Percentiles rank a stretch among this genome's conserved stretches.
Evolutionary conservation across 2,888 invertebrate species (phyloP).

Genomic region (Euplagia quadripunctaria): DNA sequence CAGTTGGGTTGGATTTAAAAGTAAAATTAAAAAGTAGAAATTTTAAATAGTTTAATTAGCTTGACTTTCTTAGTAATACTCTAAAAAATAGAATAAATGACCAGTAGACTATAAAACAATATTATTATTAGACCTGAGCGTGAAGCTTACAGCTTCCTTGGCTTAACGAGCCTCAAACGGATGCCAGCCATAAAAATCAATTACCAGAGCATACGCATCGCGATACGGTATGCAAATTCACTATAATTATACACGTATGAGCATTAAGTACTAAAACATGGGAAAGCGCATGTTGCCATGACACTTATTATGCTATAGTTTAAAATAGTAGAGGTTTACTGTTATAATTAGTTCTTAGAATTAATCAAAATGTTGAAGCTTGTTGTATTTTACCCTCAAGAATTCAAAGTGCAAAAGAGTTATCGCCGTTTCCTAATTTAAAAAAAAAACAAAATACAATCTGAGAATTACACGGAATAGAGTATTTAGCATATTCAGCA

Average conservation of each 20-base stretch:
- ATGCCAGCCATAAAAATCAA: slow-evolving; percentile 45
- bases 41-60: not conserved
- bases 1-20: not conserved
- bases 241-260: slow-evolving; percentile 37
- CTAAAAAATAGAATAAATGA: not conserved
- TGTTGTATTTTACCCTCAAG: not conserved
- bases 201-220: slow-evolving; percentile 29
- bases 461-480: not conserved
- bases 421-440: not conserved
- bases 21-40: not conserved
- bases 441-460: not conserved
- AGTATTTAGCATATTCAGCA: not conserved
- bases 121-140: slow-evolving; percentile 34
- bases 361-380: not conserved
- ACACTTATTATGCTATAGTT: not conserved
- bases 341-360: not conserved
- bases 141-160: slow-evolving; percentile 28
- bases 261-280: slow-evolving; percentile 27
- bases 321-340: not conserved
- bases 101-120: not conserved
- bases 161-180: slow-evolving; percentile 50
- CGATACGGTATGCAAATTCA: slow-evolving; percentile 39
- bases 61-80: slow-evolving; percentile 11
- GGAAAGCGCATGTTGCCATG: slow-evolving; percentile 7
- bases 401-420: not conserved